These are phyloP conservation scores for Plagiodera versicolora DNA, from an alignment of 2,888 invertebrate genomes.

Conservation along the genomic window DNA sequence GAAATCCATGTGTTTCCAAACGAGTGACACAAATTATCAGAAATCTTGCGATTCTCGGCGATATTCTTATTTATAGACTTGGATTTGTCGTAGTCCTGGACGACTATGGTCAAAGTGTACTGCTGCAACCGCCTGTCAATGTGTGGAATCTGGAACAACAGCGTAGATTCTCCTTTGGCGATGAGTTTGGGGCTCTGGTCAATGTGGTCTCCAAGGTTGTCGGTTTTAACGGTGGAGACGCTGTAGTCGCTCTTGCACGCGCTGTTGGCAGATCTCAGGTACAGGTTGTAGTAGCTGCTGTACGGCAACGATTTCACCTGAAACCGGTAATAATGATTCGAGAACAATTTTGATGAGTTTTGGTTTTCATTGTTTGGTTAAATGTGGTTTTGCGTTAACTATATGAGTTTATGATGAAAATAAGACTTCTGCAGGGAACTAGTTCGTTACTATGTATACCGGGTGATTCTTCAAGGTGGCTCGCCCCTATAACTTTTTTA, in stretches of 20 bases:
- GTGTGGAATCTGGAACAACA: slow-evolving; percentile 43
- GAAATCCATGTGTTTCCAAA: slow-evolving; percentile 49
- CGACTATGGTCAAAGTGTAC: slow-evolving; percentile 42
- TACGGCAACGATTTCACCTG: slow-evolving; percentile 48
- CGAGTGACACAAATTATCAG: slow-evolving; percentile 45
- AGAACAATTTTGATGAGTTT: too few relatives aligned
- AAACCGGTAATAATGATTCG: slow-evolving; percentile 25
- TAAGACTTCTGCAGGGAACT: too few relatives aligned
- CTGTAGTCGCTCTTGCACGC: slow-evolving; percentile 40
- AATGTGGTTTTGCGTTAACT: too few relatives aligned
- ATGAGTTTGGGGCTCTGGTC: slow-evolving; percentile 45
- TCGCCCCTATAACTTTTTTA: too few relatives aligned
- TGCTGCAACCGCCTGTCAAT: slow-evolving; percentile 42
- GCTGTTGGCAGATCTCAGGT: slow-evolving; percentile 44
- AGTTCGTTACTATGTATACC: too few relatives aligned
- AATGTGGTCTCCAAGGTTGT: slow-evolving; percentile 43
- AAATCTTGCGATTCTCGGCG: slow-evolving; percentile 35
- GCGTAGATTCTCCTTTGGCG: slow-evolving; percentile 35
- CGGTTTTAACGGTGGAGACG: slow-evolving; percentile 38
- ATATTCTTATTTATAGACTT: slow-evolving; percentile 30
- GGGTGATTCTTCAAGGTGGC: too few relatives aligned
- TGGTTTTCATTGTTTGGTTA: too few relatives aligned
- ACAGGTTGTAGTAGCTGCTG: slow-evolving; percentile 43
- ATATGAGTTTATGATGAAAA: too few relatives aligned
- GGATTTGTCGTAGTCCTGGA: slow-evolving; percentile 45